phyloP scores from a whole-genome alignment of 2,888 invertebrate genomes.

The Choristoneura rosaceana region DNA sequence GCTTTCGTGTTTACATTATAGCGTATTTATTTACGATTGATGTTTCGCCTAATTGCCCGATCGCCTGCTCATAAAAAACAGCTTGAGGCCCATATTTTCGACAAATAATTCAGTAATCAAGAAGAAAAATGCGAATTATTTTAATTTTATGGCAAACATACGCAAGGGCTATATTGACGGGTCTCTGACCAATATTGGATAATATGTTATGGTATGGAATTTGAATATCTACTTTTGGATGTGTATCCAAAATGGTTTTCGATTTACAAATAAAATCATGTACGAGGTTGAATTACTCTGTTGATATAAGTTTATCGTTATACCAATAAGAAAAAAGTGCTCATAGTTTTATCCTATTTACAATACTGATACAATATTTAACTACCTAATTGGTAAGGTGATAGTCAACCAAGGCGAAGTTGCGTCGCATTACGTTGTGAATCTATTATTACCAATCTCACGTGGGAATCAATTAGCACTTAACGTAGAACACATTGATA shows the following conservation, averaged over 20 bases:
- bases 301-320: too few species aligned
- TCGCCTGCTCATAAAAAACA: conserved; percentile 29
- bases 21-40: conserved; percentile 17
- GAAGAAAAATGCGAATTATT: neutral
- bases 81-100: conserved; percentile 13
- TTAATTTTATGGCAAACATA: too few species aligned
- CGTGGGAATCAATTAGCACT: conserved; percentile 20
- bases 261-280: too few species aligned
- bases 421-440: neutral
- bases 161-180: too few species aligned
- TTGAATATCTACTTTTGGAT: too few species aligned
- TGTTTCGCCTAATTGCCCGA: conserved; percentile 25
- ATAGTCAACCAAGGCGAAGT: neutral
- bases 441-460: conserved; percentile 16
- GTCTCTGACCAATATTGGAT: too few species aligned
- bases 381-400: neutral
- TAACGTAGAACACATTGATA: neutral
- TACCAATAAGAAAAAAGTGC: too few species aligned
- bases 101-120: conserved; percentile 17
- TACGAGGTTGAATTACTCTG: too few species aligned
- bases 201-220: too few species aligned
- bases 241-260: too few species aligned
- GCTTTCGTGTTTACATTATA: neutral
- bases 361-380: neutral
- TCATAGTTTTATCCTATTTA: neutral